Evolutionary conservation across 2,113 vertebrate species (phyloP).

Genomic region (Salminus brasiliensis): DNA sequence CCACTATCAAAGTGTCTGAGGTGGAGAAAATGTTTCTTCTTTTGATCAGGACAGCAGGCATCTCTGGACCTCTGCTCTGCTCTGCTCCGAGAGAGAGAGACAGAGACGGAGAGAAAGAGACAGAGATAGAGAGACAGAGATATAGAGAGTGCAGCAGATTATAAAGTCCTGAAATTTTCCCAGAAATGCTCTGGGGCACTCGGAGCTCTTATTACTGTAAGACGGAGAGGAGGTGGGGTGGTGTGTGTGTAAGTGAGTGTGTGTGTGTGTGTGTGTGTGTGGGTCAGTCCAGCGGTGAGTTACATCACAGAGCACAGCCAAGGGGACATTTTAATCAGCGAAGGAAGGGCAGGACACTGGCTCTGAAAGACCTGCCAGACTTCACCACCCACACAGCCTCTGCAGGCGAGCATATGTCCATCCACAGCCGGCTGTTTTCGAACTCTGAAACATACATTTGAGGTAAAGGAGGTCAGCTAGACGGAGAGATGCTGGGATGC

Average conservation of each 20-base stretch:
- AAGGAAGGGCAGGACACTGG: background rate
- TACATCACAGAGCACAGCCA: conserved; percentile 32
- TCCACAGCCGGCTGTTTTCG: background rate
- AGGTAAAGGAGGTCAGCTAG: background rate
- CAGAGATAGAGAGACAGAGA: background rate
- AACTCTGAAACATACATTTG: background rate
- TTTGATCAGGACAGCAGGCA: background rate
- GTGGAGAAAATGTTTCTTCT: background rate
- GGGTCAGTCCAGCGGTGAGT: conserved; percentile 16
- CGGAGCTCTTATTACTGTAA: conserved; percentile 33
- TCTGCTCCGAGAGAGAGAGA: conserved; percentile 4
- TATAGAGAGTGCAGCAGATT: conserved; percentile 21
- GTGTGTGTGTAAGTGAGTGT: background rate
- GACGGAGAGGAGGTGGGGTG: background rate
- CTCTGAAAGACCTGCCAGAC: conserved; percentile 6
- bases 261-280: conserved; percentile 1
- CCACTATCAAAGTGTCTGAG: background rate
- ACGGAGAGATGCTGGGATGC: background rate
- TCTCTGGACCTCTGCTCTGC: background rate
- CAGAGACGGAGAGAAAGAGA: background rate
- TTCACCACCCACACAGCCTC: background rate
- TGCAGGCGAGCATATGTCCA: background rate
- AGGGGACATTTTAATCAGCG: conserved; percentile 43
- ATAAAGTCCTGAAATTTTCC: conserved; percentile 39
- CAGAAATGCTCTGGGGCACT: conserved; percentile 30